Evolutionary conservation across 2,888 invertebrate genomes (phyloP).

Genomic region (Amphipoea oculea): DNA sequence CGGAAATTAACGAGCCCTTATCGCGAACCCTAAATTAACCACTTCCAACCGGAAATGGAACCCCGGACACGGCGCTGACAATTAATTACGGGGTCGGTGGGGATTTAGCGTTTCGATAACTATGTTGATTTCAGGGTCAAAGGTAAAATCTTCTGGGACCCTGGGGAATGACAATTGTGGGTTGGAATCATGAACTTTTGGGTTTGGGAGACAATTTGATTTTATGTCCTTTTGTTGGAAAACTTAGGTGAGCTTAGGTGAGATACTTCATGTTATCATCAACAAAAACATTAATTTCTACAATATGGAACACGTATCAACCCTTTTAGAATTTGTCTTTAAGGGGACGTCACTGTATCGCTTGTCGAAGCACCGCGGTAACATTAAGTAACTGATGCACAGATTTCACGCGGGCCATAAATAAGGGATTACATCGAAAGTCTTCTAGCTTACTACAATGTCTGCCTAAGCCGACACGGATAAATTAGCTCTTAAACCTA

Average conservation of each 20-base stretch:
- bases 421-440: slow-evolving; percentile 55
- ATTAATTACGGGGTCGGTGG: slow-evolving; percentile 70
- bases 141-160: slow-evolving; percentile 15
- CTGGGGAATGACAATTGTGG: background rate
- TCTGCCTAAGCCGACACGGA: slow-evolving; percentile 45
- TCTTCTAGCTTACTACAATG: slow-evolving; percentile 48
- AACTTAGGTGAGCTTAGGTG: background rate
- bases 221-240: background rate
- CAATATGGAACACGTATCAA: background rate
- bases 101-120: slow-evolving; percentile 67
- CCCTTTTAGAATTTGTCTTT: background rate
- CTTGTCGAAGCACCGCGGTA: background rate
- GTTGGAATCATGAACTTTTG: background rate
- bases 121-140: slow-evolving; percentile 60
- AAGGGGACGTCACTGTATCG: background rate
- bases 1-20: slow-evolving; percentile 84
- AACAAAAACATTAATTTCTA: no score
- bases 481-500: slow-evolving; percentile 42
- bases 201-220: background rate
- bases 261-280: no score
- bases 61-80: slow-evolving; percentile 68
- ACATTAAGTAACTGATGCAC: slow-evolving; percentile 34
- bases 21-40: slow-evolving; percentile 79
- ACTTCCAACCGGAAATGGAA: slow-evolving; percentile 76
- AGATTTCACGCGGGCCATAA: slow-evolving; percentile 26